Conservation (phyloP, 2,113 vertebrate genomes). For the Saguinus midas region DNA sequence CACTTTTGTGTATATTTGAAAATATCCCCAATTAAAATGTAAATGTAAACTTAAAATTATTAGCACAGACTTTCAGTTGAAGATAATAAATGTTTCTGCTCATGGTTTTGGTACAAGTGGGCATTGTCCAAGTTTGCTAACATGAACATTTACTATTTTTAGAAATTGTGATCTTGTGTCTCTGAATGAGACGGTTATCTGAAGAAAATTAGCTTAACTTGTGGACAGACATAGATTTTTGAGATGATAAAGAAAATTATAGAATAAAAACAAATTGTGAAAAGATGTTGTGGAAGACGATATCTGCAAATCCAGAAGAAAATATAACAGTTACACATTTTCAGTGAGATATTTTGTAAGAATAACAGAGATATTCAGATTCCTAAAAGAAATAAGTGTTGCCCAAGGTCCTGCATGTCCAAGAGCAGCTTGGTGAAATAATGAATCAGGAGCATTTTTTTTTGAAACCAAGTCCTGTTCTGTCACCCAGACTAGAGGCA, state of each 20-base stretch:
- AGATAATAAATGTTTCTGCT: not conserved
- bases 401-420: not conserved
- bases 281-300: not conserved
- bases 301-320: not conserved
- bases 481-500: no score
- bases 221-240: not conserved
- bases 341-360: not conserved
- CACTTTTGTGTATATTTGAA: not conserved
- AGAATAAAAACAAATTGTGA: not conserved
- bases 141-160: not conserved
- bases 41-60: not conserved
- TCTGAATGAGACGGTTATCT: not conserved
- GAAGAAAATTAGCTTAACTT: not conserved
- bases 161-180: not conserved
- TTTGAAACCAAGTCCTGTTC: no score
- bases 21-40: not conserved
- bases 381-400: not conserved
- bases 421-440: not conserved
- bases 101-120: not conserved
- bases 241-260: not conserved
- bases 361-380: not conserved
- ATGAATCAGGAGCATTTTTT: not conserved
- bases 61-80: not conserved
- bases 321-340: not conserved
- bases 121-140: not conserved